These are phyloP conservation scores for Platysternon megacephalum DNA, from an alignment of 2,113 vertebrate species.

Conservation along the genomic window DNA sequence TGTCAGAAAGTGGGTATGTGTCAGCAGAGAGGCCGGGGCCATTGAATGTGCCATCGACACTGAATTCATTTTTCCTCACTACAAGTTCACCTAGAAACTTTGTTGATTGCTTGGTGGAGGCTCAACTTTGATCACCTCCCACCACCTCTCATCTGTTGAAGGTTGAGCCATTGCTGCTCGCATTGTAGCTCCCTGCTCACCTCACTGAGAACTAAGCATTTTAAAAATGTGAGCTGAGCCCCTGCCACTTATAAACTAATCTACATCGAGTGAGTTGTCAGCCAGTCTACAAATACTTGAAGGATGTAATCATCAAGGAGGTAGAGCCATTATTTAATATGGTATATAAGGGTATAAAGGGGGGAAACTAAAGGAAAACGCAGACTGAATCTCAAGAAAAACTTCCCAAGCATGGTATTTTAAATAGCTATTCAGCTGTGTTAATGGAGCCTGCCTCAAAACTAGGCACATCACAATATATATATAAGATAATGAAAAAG, in stretches of 20 bases:
- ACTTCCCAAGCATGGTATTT: neutral
- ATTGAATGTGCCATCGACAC: constrained; percentile 41
- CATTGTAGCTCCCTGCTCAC: neutral
- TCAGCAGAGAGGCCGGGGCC: constrained; percentile 50
- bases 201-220: neutral
- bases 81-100: neutral
- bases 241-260: neutral
- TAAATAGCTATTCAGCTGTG: neutral
- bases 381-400: constrained; percentile 32
- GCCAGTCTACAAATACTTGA: neutral
- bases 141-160: rapidly evolving
- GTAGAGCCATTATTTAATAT: neutral
- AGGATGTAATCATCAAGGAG: neutral
- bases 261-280: neutral
- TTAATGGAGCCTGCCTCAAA: constrained; percentile 20
- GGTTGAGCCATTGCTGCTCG: neutral
- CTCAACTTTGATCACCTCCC: neutral
- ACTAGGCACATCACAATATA: neutral
- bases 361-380: neutral
- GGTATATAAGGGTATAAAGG: neutral
- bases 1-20: constrained; percentile 56
- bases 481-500: neutral
- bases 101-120: neutral
- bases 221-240: neutral
- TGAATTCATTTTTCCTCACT: constrained; percentile 30